Base-by-base conservation (phyloP, 2,888 invertebrate genomes). In the Zele albiditarsus region DNA sequence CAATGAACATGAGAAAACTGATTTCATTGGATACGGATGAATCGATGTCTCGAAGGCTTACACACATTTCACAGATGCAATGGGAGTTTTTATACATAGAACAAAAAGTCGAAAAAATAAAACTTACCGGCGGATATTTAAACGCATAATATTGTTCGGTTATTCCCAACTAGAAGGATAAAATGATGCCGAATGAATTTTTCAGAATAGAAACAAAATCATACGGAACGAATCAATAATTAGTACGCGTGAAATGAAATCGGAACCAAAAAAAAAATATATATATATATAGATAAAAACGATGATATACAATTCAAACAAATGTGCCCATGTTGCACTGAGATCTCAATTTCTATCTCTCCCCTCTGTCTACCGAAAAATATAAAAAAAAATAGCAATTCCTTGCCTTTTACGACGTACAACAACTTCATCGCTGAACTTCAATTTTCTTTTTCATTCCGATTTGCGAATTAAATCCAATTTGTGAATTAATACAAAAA, bases 151-250 rank as follows among this genome's bases (percentile, higher is more conserved):
- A 49, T n/a, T 53, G 53, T 60, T 58, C 60, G 60, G 70, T 71
- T 69, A 16, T 62, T 72, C 33, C 23, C 65, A 71, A 53, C 65
- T 67, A 73, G 31, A 31, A 58, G 58, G 46, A 72, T 65, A 72
- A 65, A 27, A 69, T 23, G 33, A 58, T 66, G 14, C 16, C 53
- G 53, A 68, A 68, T 28, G 31, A 68, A 27, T 53, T 68, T n/a
- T 27, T n/a, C 31, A 58, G 33, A 57, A 67, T 42, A 74, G 28
- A 71, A 77, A 66, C 10, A 53, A 70, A 60, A 65, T 53, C 58
- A 75, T 74, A 63, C 46, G 69, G 75, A 73, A 68, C 60, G 71
- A 77, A 72, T 75, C 69, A 71, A 53, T 67, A 23, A 62, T 62
- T 71, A 71, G 60, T 46, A 73, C 38, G 66, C 63, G 70, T 66